Conservation (phyloP, 2,888 invertebrate genomes). For the Pseudococcus jackbeardsleyi region DNA sequence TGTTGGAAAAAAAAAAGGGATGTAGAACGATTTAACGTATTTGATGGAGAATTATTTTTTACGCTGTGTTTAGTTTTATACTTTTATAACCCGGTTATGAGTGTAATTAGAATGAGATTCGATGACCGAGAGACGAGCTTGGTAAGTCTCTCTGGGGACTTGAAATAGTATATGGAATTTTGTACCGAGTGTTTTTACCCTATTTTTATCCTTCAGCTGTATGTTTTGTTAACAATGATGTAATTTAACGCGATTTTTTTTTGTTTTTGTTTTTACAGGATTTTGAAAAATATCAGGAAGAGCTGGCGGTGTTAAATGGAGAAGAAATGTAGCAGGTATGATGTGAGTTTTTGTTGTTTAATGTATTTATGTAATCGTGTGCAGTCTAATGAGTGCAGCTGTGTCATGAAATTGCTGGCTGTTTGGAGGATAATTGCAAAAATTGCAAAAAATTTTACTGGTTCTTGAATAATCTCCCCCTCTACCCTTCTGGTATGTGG, state of each 20-base stretch:
- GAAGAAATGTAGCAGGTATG: not conserved
- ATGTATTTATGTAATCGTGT: not conserved
- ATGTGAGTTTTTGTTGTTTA: not conserved
- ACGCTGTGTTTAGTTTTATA: not conserved
- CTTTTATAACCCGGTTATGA: conserved; percentile 31
- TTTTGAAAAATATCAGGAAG: not conserved
- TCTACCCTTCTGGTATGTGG: no score
- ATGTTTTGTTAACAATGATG: not conserved
- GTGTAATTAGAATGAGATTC: conserved; percentile 13
- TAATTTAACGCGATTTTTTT: not conserved
- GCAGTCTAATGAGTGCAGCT: not conserved
- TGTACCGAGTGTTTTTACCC: not conserved
- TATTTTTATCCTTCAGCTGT: not conserved
- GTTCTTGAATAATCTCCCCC: no score
- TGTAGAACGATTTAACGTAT: not conserved
- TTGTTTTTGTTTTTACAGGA: not conserved
- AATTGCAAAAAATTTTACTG: no score
- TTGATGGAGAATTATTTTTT: not conserved
- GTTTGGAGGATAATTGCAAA: no score
- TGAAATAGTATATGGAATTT: not conserved
- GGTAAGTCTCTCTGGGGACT: not conserved
- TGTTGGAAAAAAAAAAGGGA: not conserved
- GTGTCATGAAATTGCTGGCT: not conserved
- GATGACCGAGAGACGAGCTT: conserved; percentile 21
- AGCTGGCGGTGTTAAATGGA: not conserved